Percentiles rank a stretch among this genome's conserved stretches.
These are phyloP conservation scores for Patella ulyssiponensis DNA, from an alignment of 2,888 invertebrate species.

Conservation along the genomic window DNA sequence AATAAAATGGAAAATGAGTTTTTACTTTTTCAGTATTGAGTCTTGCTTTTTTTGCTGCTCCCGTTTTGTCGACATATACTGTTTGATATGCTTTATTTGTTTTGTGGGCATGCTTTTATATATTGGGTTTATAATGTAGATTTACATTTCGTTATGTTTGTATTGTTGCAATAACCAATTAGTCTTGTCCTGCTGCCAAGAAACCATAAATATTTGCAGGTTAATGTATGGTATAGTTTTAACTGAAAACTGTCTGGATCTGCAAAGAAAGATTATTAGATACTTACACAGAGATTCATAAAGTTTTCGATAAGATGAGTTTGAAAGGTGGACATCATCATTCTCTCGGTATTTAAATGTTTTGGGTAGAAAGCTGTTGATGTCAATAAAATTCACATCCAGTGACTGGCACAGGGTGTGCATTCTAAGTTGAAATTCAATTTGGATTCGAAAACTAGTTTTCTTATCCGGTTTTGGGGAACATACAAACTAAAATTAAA, in stretches of 20 bases:
- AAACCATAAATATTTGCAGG: too few relatives aligned
- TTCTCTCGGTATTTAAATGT: background rate
- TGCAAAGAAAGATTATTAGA: too few relatives aligned
- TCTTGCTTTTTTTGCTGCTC: background rate
- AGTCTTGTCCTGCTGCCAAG: too few relatives aligned
- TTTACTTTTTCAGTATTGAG: background rate
- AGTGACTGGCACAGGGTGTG: background rate
- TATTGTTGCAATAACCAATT: too few relatives aligned
- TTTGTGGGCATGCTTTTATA: too few relatives aligned
- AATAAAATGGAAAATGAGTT: background rate
- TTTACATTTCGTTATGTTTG: too few relatives aligned
- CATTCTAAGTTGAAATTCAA: background rate
- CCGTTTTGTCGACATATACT: background rate
- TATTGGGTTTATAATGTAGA: background rate
- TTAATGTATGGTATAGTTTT: too few relatives aligned
- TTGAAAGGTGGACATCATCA: background rate
- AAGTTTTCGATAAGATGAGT: background rate
- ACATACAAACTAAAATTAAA: background rate
- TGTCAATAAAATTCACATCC: background rate
- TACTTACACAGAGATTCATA: background rate
- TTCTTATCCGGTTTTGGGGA: background rate
- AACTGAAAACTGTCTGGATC: too few relatives aligned
- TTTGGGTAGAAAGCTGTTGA: background rate
- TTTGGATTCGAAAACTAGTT: background rate
- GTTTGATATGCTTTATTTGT: too few relatives aligned